Percentiles rank a stretch among this genome's conserved stretches.
Conservation (phyloP, 2,797 vertebrate species). For the Catharus ustulatus region DNA sequence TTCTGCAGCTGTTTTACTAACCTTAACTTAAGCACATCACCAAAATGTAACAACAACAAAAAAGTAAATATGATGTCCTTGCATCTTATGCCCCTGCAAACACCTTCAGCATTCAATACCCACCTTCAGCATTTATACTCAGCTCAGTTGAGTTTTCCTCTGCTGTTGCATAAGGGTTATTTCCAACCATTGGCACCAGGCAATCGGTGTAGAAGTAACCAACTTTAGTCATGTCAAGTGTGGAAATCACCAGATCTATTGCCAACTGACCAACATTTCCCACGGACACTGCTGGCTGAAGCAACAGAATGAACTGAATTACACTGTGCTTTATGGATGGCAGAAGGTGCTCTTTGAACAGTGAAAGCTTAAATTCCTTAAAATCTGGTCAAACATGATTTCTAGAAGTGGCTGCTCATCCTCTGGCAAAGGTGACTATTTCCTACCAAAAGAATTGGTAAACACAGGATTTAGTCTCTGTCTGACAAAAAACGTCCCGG, state of each 20-base stretch:
- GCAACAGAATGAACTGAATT: background rate
- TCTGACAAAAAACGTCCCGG: background rate
- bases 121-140: slow-evolving; percentile 92
- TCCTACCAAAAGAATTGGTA: background rate
- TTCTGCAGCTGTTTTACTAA: background rate
- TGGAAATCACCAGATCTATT: slow-evolving; percentile 91
- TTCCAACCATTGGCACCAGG: slow-evolving; percentile 92
- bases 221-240: slow-evolving; percentile 85
- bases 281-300: slow-evolving; percentile 92
- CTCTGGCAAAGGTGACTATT: background rate
- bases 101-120: background rate
- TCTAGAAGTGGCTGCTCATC: background rate
- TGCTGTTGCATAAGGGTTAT: slow-evolving; percentile 88
- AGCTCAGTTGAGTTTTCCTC: slow-evolving; percentile 83
- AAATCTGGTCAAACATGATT: background rate
- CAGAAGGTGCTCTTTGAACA: background rate
- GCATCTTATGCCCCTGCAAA: background rate
- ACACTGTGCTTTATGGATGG: background rate
- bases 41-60: background rate
- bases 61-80: background rate
- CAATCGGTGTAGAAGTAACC: slow-evolving; percentile 93
- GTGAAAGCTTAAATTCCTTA: background rate
- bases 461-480: background rate
- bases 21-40: background rate
- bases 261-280: slow-evolving; percentile 96